phyloP scores from a whole-genome alignment of 2,797 vertebrate species.

The Poliocrania exsul region DNA sequence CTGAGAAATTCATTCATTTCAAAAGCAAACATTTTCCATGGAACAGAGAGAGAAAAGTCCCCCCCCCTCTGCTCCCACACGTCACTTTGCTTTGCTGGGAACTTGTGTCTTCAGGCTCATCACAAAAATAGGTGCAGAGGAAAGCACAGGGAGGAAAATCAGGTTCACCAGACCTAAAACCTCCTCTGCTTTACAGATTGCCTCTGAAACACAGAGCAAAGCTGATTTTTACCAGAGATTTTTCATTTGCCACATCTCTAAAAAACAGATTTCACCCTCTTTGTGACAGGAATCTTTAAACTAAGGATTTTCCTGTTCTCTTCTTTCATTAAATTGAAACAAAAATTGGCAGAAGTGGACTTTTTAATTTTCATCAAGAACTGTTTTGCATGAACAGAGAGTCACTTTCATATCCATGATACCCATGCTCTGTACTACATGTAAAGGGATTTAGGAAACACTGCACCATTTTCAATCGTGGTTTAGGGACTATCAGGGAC shows the following conservation, averaged over 20 bases:
- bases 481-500: not conserved
- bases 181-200: not conserved
- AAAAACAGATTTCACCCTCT: not conserved
- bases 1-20: not conserved
- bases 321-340: not conserved
- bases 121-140: not conserved
- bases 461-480: not conserved
- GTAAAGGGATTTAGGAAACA: not conserved
- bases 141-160: not conserved
- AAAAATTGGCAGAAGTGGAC: not conserved
- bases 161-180: not conserved
- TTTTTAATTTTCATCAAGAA: not conserved
- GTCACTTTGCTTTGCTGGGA: not conserved
- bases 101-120: not conserved
- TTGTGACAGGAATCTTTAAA: not conserved
- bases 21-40: not conserved
- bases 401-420: not conserved
- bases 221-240: not conserved
- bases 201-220: not conserved
- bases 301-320: not conserved
- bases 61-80: not conserved
- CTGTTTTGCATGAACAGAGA: not conserved
- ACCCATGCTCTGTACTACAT: not conserved
- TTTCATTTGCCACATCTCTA: not conserved
- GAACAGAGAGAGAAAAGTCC: not conserved